Evolutionary conservation across 1,140 invertebrate genomes (phyloP).

Genomic region (Drosophila carrolli): DNA sequence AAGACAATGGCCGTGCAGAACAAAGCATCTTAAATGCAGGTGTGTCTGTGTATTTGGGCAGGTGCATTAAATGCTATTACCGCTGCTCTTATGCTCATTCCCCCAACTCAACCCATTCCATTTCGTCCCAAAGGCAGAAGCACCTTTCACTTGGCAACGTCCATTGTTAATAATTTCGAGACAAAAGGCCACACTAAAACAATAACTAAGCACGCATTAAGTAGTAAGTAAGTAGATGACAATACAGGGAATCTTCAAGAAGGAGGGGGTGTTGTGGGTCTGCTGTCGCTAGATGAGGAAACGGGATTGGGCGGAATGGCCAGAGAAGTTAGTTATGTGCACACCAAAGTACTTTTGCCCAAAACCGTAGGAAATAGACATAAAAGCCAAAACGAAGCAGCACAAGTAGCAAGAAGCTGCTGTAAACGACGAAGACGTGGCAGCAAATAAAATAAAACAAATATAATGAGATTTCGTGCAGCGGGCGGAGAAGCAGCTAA

Average conservation of each 20-base stretch:
- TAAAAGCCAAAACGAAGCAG: conserved; percentile 38
- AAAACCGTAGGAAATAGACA: conserved; percentile 42
- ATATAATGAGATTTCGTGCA: conserved; percentile 81
- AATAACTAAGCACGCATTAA: conserved; percentile 82
- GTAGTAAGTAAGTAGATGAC: conserved; percentile 81
- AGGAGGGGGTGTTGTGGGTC: not conserved
- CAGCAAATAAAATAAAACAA: conserved; percentile 82
- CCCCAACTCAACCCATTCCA: not conserved
- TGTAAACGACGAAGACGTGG: conserved; percentile 66
- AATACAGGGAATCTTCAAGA: conserved; percentile 39
- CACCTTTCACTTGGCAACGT: conserved; percentile 67
- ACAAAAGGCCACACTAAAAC: conserved; percentile 80
- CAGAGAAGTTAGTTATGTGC: conserved; percentile 54
- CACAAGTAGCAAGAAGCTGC: conserved; percentile 43
- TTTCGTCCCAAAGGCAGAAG: conserved; percentile 4
- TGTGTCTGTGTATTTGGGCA: conserved; percentile 42
- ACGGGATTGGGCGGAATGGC: conserved; percentile 25
- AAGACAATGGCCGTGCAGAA: conserved; percentile 56
- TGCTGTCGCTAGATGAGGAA: not conserved
- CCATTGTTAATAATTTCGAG: conserved; percentile 79
- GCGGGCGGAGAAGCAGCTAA: conserved; percentile 15
- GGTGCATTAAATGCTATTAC: conserved; percentile 82
- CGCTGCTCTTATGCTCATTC: conserved; percentile 5
- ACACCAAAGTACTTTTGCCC: conserved; percentile 55
- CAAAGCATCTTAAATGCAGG: conserved; percentile 62